These are phyloP conservation scores for Cheilosia urbana DNA, from an alignment of 2,888 invertebrate genomes.

Conservation along the genomic window DNA sequence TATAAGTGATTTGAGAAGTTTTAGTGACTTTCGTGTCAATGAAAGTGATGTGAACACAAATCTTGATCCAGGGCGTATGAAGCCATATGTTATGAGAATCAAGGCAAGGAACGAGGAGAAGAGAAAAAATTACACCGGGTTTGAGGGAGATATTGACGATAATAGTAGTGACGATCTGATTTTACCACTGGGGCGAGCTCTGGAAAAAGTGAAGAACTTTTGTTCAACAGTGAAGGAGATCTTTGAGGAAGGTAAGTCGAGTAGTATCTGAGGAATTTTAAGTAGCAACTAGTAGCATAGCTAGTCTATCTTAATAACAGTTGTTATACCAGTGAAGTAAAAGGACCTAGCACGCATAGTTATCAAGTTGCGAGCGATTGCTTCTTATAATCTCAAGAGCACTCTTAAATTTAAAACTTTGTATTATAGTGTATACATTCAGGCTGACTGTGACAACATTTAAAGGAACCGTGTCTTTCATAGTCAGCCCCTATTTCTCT, in stretches of 20 bases:
- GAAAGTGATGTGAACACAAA: conserved; percentile 17
- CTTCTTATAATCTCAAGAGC: too few species aligned
- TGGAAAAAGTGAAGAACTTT: conserved; percentile 78
- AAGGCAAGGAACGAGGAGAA: not conserved
- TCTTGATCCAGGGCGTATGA: conserved; percentile 26
- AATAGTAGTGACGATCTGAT: conserved; percentile 71
- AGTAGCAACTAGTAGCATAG: too few species aligned
- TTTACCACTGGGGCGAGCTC: conserved; percentile 76
- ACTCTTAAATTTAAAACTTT: too few species aligned
- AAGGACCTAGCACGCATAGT: too few species aligned
- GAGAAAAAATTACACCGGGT: not conserved
- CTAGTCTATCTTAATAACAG: too few species aligned
- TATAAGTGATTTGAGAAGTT: not conserved
- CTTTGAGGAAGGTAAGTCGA: conserved; percentile 73
- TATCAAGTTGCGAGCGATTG: too few species aligned
- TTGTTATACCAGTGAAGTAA: too few species aligned
- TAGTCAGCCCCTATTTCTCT: too few species aligned
- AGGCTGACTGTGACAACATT: too few species aligned
- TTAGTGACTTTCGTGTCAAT: conserved; percentile 32
- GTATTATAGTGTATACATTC: too few species aligned
- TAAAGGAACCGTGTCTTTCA: too few species aligned
- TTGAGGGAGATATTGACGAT: not conserved
- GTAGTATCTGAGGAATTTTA: not conserved
- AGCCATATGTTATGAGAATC: conserved; percentile 48
- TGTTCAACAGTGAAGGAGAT: conserved; percentile 78